phyloP scores from a whole-genome alignment of 1,140 invertebrate genomes.

The Argopecten irradians region DNA sequence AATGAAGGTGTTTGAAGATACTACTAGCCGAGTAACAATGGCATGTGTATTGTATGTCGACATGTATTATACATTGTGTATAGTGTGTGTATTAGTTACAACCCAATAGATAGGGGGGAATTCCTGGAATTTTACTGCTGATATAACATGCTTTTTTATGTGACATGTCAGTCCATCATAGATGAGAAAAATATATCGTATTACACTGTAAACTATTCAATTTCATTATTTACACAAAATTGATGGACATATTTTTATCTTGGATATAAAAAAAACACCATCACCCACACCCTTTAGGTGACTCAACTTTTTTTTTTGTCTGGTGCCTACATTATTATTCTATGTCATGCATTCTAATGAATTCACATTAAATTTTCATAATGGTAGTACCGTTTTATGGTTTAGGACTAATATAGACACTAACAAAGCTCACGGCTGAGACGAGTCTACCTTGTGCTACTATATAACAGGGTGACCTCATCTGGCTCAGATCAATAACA shows the following conservation, averaged over 20 bases:
- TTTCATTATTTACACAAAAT: too few relatives aligned
- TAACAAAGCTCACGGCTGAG: not conserved
- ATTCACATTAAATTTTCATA: not conserved
- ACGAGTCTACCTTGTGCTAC: not conserved
- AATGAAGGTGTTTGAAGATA: not conserved
- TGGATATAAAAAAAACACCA: too few relatives aligned
- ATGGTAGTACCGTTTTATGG: not conserved
- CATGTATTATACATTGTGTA: not conserved
- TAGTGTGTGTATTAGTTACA: not conserved
- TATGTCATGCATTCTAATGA: not conserved
- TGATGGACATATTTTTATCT: too few relatives aligned
- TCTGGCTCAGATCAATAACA: not conserved
- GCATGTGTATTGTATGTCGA: not conserved
- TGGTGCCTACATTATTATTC: not conserved
- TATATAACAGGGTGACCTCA: slow-evolving; percentile 13
- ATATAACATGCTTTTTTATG: too few relatives aligned
- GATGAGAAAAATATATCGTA: too few relatives aligned
- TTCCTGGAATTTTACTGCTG: slow-evolving; percentile 12
- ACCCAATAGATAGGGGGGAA: not conserved
- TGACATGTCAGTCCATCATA: too few relatives aligned
- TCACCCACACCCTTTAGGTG: too few relatives aligned
- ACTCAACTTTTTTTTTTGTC: not conserved
- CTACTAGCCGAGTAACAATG: not conserved
- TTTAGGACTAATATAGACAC: not conserved
- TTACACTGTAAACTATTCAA: too few relatives aligned